Conservation (phyloP, 2,797 vertebrate species). For the Geotria australis region DNA sequence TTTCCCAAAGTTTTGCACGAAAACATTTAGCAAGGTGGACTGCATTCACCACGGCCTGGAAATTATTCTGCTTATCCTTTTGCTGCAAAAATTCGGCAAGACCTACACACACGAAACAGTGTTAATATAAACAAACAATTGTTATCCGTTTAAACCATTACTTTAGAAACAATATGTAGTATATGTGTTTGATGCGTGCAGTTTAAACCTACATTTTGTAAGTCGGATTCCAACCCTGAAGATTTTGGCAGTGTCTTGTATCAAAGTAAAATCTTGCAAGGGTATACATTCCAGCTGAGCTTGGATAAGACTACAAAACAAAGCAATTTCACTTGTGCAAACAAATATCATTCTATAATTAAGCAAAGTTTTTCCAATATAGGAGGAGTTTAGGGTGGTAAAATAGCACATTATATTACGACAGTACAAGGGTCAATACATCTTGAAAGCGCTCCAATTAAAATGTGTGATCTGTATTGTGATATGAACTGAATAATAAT, state of each 20-base stretch:
- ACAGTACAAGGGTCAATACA: too few species aligned
- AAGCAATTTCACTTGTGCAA: background rate
- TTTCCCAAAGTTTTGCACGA: conserved; percentile 75
- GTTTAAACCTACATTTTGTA: conserved; percentile 42
- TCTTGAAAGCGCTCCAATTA: background rate
- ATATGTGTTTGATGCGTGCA: background rate
- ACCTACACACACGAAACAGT: conserved; percentile 17
- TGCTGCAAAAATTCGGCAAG: conserved; percentile 34
- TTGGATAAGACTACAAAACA: conserved; percentile 51
- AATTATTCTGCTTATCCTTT: conserved; percentile 18
- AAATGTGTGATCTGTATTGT: conserved; percentile 1
- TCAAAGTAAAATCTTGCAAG: conserved; percentile 71
- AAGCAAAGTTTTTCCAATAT: too few species aligned
- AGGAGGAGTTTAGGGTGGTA: too few species aligned
- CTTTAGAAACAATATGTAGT: background rate
- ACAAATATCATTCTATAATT: too few species aligned
- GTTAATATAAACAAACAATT: background rate
- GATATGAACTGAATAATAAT: conserved; percentile 2
- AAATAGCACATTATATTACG: too few species aligned
- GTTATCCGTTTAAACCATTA: background rate
- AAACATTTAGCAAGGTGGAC: conserved; percentile 78
- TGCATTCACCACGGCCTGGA: conserved; percentile 35
- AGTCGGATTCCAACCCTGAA: conserved; percentile 62
- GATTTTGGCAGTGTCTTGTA: conserved; percentile 64
- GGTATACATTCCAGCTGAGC: conserved; percentile 66